A percentile compares a stretch with the other conserved stretches of the same genome.
Evolutionary conservation across 92 coral and sea anemone species (phyloP).

Genomic region (Porites rus): DNA sequence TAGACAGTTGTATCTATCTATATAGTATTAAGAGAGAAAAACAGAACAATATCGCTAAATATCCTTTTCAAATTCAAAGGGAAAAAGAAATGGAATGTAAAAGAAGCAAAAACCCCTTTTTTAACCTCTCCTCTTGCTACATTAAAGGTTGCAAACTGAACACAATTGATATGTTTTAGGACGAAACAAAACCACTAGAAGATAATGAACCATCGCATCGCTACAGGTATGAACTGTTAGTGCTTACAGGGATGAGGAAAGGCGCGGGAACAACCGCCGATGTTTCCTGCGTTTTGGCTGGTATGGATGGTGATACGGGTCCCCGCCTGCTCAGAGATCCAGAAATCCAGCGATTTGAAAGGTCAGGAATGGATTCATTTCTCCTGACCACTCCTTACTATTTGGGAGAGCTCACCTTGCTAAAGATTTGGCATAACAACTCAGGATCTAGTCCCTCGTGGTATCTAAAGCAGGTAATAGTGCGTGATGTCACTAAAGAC

Average conservation of each 20-base stretch:
- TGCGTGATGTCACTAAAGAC: slow-evolving; percentile 80
- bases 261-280: slow-evolving; percentile 84
- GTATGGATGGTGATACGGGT: slow-evolving; percentile 73
- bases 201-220: slow-evolving; percentile 73
- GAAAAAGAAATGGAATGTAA: too few relatives aligned
- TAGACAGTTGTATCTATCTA: too few relatives aligned
- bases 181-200: slow-evolving; percentile 62
- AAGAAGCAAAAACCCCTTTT: too few relatives aligned
- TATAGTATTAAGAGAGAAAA: too few relatives aligned
- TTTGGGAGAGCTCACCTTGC: slow-evolving; percentile 73
- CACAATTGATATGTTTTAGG: slow-evolving; percentile 42
- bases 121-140: too few relatives aligned
- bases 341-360: slow-evolving; percentile 65
- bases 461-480: slow-evolving; percentile 84
- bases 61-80: too few relatives aligned
- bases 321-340: slow-evolving; percentile 77
- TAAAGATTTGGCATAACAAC: slow-evolving; percentile 94
- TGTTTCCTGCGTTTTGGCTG: slow-evolving; percentile 77
- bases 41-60: too few relatives aligned
- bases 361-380: slow-evolving; percentile 87
- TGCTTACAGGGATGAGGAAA: slow-evolving; percentile 78
- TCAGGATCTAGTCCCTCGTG: slow-evolving; percentile 87
- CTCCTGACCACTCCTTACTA: slow-evolving; percentile 71
- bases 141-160: too few relatives aligned
- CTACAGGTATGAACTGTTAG: slow-evolving; percentile 81